phyloP scores from a whole-genome alignment of 2,113 vertebrate genomes.

The Naja naja region DNA sequence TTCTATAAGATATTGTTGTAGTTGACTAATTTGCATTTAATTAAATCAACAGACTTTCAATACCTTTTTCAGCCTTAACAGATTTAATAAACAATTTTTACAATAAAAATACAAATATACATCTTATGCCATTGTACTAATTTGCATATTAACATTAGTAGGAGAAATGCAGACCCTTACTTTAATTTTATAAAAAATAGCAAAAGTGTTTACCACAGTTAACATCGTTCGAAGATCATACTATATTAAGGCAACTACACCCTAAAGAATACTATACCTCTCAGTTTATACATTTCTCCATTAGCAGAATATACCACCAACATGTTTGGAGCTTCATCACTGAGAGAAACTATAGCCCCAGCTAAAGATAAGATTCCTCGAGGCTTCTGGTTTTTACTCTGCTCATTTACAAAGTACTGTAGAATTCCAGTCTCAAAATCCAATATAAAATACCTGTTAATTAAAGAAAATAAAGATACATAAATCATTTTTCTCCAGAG shows the following conservation, averaged over 20 bases:
- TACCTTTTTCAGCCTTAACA: neutral
- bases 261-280: slow-evolving; percentile 74
- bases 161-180: neutral
- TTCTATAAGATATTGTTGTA: neutral
- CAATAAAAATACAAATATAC: neutral
- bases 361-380: slow-evolving; percentile 86
- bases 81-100: neutral
- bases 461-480: slow-evolving; percentile 29
- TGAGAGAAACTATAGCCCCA: slow-evolving; percentile 84
- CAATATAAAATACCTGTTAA: slow-evolving; percentile 84
- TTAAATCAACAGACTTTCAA: neutral
- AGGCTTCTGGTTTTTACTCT: slow-evolving; percentile 89
- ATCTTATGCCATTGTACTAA: neutral
- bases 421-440: slow-evolving; percentile 87
- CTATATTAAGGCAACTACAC: neutral
- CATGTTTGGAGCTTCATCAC: slow-evolving; percentile 93
- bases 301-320: slow-evolving; percentile 85
- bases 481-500: neutral
- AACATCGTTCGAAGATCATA: neutral
- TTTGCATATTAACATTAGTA: neutral
- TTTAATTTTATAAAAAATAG: neutral
- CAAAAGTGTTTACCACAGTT: neutral
- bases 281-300: slow-evolving; percentile 91
- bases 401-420: slow-evolving; percentile 93
- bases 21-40: neutral